Base-by-base conservation (phyloP, 2,113 vertebrate genomes). In the Porphyrio hochstetteri region DNA sequence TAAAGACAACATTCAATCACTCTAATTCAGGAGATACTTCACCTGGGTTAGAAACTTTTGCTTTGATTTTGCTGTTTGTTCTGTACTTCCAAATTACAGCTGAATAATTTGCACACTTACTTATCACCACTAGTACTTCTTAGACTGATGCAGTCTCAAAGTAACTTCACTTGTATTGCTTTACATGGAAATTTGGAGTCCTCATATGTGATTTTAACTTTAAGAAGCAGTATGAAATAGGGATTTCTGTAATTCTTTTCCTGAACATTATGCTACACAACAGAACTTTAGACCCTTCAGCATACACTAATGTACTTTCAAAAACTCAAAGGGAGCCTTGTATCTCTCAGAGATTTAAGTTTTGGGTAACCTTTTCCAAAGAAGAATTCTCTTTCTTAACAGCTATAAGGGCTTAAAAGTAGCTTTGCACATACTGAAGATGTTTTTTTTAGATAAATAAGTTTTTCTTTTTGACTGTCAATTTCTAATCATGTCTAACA, bases 361-460 rank as follows among this genome's bases (percentile, higher is more conserved):
- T 20, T 57, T 38, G 28, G 15, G 16, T 76, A 80, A 68, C 64
- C n/a, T 93, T 91, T 86, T 88, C 85, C 65, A 82, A 77, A 82
- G 81, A 76, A 88, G 44, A 92, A 53, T 63, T 50, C 44, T 52
- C 25, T 42, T 95, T 93, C 93, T 94, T 85, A 95, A 90, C 82
- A 95, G 52, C 76, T 95, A 50, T 68, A 50, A 86, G 33, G 53
- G 29, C 63, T 76, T 76, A 56, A 38, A 46, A 60, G 86, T 42
- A 94, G 48, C 61, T 78, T 46, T 65, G 40, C 48, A 24, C 46
- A 81, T 35, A 87, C 4, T 46, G 23, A 77, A 89, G 82, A 88
- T 69, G 60, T 95, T 20, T 46, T 60, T 84, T 87, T 82, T 88
- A 92, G 74, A 61, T 92, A 59, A 92, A 27, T 85, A 94, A 92